These are phyloP conservation scores for Tricholaema leucomelas DNA, from an alignment of 2,113 vertebrate genomes.

Conservation along the genomic window DNA sequence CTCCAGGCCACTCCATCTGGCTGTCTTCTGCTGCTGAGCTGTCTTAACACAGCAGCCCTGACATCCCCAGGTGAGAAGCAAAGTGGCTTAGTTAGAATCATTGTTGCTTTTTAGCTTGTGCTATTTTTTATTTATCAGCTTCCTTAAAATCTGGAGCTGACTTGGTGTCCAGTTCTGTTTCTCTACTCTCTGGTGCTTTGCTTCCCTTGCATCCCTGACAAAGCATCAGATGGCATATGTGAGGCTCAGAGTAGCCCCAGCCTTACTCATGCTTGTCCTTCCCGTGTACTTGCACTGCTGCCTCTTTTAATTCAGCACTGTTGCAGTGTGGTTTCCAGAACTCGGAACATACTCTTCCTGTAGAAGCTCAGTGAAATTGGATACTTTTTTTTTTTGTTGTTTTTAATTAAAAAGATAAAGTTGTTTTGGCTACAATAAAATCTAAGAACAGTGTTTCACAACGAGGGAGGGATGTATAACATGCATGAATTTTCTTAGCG, in stretches of 20 bases:
- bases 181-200: not conserved
- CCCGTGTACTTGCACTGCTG: not conserved
- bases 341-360: not conserved
- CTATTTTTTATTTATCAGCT: not conserved
- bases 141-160: not conserved
- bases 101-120: not conserved
- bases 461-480: slow-evolving; percentile 59
- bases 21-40: not conserved
- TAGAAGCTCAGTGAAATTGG: slow-evolving; percentile 8
- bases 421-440: slow-evolving; percentile 50
- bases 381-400: not conserved
- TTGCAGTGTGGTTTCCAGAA: not conserved
- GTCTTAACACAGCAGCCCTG: not conserved
- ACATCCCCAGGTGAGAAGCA: not conserved
- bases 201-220: not conserved
- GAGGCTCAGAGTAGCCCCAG: not conserved
- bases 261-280: not conserved
- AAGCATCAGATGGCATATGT: not conserved
- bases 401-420: slow-evolving; percentile 48
- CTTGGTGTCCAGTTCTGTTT: not conserved
- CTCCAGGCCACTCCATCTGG: not conserved
- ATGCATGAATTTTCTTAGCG: slow-evolving; percentile 26
- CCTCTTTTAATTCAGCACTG: not conserved
- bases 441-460: slow-evolving; percentile 47
- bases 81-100: not conserved